These are phyloP conservation scores for Drosophila kanapiae DNA, from an alignment of 1,140 invertebrate genomes.

Conservation along the genomic window DNA sequence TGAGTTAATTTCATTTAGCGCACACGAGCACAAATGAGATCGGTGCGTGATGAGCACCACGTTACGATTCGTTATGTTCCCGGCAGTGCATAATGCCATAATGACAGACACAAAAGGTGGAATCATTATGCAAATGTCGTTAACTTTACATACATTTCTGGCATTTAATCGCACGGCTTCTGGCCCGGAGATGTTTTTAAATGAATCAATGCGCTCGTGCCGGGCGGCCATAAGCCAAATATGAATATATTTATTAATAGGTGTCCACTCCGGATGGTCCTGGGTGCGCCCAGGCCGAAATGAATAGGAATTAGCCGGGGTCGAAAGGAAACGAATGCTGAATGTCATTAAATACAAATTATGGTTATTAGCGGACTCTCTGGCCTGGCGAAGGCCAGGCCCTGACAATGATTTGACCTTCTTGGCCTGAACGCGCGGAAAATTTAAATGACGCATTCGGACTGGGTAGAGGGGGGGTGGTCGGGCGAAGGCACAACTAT, in stretches of 20 bases:
- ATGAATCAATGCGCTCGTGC: conserved; percentile 45
- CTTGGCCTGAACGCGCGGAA: conserved; percentile 36
- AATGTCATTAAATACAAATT: conserved; percentile 66
- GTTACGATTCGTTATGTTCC: neutral
- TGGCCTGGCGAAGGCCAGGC: conserved; percentile 11
- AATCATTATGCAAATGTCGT: conserved; percentile 21
- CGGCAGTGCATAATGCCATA: conserved; percentile 23
- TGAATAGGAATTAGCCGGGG: conserved; percentile 40
- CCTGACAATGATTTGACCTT: conserved; percentile 66
- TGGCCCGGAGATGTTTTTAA: conserved; percentile 20
- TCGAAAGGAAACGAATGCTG: conserved; percentile 33
- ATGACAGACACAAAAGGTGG: conserved; percentile 13
- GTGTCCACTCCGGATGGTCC: conserved; percentile 47
- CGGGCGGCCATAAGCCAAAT: conserved; percentile 30
- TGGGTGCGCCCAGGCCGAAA: conserved; percentile 26
- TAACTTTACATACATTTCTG: conserved; percentile 21
- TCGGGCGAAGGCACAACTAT: neutral
- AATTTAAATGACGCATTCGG: conserved; percentile 53
- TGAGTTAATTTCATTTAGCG: conserved; percentile 35
- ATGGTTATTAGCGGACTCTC: conserved; percentile 55
- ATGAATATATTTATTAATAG: conserved; percentile 56
- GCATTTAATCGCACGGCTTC: conserved; percentile 13
- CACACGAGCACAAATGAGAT: conserved; percentile 22
- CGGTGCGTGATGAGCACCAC: conserved; percentile 12
- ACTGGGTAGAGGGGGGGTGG: neutral